Evolutionary conservation across 2,797 vertebrate genomes (phyloP).

Genomic region (Urocyon cinereoargenteus): DNA sequence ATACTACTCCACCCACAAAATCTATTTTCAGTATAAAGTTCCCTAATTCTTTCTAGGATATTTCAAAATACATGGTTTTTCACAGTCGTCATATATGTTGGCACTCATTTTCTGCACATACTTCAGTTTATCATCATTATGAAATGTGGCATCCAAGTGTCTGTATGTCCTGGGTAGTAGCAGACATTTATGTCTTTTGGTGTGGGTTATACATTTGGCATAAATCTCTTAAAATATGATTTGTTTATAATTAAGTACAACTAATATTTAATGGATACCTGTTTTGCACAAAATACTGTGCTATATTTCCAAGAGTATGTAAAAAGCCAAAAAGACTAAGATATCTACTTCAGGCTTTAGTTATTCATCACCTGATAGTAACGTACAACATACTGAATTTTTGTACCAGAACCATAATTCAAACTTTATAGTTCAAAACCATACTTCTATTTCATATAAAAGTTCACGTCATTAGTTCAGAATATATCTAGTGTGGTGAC

Average conservation of each 20-base stretch:
- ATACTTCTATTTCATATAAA: not conserved
- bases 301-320: not conserved
- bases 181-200: not conserved
- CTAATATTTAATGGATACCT: not conserved
- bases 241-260: not conserved
- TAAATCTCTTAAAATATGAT: not conserved
- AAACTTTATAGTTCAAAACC: not conserved
- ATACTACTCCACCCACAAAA: not conserved
- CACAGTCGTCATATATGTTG: not conserved
- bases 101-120: not conserved
- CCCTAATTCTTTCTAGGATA: not conserved
- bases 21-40: not conserved
- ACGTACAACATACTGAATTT: not conserved
- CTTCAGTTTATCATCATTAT: not conserved
- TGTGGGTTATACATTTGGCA: not conserved
- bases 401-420: not conserved
- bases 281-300: not conserved
- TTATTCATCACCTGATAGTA: not conserved
- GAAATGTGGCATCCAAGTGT: not conserved
- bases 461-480: not conserved
- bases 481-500: not conserved
- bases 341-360: not conserved
- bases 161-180: not conserved
- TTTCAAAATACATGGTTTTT: constrained; percentile 1
- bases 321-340: not conserved